Percentiles rank a stretch among this genome's conserved stretches.
These are phyloP conservation scores for Coranthus polyacanthus DNA, from an alignment of 2,797 vertebrate species.

Conservation along the genomic window DNA sequence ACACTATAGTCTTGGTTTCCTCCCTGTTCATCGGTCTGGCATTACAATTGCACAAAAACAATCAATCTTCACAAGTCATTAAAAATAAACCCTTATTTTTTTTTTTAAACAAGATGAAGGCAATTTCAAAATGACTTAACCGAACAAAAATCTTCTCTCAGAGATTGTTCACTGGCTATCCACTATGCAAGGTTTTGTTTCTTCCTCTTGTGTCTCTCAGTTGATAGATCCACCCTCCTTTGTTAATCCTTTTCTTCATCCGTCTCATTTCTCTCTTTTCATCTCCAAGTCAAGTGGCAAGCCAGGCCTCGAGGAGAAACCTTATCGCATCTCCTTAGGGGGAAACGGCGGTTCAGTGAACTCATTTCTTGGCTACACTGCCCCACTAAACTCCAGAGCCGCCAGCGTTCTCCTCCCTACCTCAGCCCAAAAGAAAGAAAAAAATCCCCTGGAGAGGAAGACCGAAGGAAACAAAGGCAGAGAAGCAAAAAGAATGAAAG, in stretches of 20 bases:
- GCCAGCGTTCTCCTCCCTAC: constrained; percentile 48
- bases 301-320: constrained; percentile 47
- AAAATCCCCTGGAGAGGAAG: constrained; percentile 43
- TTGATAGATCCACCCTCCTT: constrained; percentile 10
- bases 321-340: constrained; percentile 73
- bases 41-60: neutral
- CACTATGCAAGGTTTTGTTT: constrained; percentile 4
- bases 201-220: constrained; percentile 20
- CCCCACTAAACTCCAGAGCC: constrained; percentile 42
- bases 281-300: constrained; percentile 43
- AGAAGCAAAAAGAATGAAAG: constrained; percentile 40
- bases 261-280: constrained; percentile 25
- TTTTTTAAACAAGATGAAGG: neutral
- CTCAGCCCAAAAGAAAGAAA: constrained; percentile 35
- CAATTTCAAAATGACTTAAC: neutral
- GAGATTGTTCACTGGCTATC: neutral
- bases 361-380: constrained; percentile 71
- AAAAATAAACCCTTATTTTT: neutral
- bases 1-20: constrained; percentile 1
- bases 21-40: constrained; percentile 5
- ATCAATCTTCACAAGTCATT: neutral
- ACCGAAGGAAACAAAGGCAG: constrained; percentile 27
- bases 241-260: constrained; percentile 17
- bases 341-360: constrained; percentile 65
- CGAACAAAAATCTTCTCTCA: neutral